Conservation (phyloP, 2,888 invertebrate genomes). For the Drosophila gaucha region DNA sequence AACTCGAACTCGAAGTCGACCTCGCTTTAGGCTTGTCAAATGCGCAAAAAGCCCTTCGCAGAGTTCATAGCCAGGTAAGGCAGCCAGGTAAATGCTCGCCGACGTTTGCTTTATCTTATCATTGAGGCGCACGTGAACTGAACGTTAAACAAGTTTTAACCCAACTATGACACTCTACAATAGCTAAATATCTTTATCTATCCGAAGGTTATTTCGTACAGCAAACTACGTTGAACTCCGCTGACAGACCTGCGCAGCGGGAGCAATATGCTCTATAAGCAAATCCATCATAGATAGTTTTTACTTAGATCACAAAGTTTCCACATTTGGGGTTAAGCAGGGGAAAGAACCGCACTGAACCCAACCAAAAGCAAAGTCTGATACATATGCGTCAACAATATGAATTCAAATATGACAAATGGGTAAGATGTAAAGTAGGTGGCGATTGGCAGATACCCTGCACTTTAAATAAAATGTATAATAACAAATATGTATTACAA, state of each 20-base stretch:
- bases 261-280: conserved; percentile 9
- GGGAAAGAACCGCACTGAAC: not conserved
- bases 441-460: not conserved
- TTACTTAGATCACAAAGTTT: conserved; percentile 28
- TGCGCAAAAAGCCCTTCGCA: conserved; percentile 60
- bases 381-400: conserved; percentile 4
- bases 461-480: not conserved
- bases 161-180: conserved; percentile 32
- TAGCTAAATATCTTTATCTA: conserved; percentile 42
- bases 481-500: no score
- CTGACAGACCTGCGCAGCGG: conserved; percentile 21
- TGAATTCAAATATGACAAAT: not conserved
- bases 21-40: conserved; percentile 15
- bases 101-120: conserved; percentile 65
- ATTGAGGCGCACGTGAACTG: conserved; percentile 68
- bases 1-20: conserved; percentile 18
- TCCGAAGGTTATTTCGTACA: conserved; percentile 40
- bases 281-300: conserved; percentile 17
- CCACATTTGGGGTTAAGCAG: no score
- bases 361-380: conserved; percentile 2
- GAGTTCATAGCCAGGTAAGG: conserved; percentile 57
- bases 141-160: conserved; percentile 51
- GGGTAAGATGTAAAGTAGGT: no score
- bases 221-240: conserved; percentile 40
- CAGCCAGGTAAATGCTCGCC: conserved; percentile 24